Evolutionary conservation across 2,797 vertebrate genomes (phyloP).

Genomic region (Acipenser oxyrinchus): DNA sequence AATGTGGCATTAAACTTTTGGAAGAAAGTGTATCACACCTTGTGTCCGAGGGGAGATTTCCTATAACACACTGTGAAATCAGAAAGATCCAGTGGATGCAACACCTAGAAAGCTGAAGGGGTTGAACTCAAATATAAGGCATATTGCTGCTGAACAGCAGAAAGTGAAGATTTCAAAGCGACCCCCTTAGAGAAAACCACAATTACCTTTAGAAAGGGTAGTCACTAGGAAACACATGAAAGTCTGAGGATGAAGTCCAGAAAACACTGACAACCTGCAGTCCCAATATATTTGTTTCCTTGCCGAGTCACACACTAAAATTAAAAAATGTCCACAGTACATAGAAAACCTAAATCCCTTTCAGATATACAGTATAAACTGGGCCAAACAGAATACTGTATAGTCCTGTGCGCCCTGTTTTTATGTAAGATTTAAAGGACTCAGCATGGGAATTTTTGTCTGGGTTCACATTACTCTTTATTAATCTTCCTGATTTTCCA

Average conservation of each 20-base stretch:
- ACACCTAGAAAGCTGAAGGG: constrained; percentile 43
- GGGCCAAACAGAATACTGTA: constrained; percentile 21
- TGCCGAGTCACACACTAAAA: constrained; percentile 25
- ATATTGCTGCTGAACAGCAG: constrained; percentile 33
- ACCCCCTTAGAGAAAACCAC: constrained; percentile 33
- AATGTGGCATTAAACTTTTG: constrained; percentile 33
- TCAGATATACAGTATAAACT: constrained; percentile 18
- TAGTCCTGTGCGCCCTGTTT: constrained; percentile 24
- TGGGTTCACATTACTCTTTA: constrained; percentile 34
- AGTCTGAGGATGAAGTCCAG: neutral
- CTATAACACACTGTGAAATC: constrained; percentile 36
- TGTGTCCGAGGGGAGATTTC: constrained; percentile 32
- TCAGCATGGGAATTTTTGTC: constrained; percentile 40
- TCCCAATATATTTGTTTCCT: neutral
- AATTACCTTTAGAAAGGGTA: constrained; percentile 27
- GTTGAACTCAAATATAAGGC: constrained; percentile 41
- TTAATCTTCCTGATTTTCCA: constrained; percentile 38
- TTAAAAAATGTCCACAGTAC: constrained; percentile 10
- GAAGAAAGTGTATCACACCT: constrained; percentile 36
- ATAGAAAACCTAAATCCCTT: constrained; percentile 16
- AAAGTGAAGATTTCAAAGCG: constrained; percentile 40
- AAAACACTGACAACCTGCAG: neutral
- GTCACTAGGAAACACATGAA: constrained; percentile 1
- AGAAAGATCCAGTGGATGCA: constrained; percentile 27
- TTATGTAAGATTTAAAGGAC: constrained; percentile 31